Base-by-base conservation (phyloP, 2,888 invertebrate genomes). In the Diploptera punctata region DNA sequence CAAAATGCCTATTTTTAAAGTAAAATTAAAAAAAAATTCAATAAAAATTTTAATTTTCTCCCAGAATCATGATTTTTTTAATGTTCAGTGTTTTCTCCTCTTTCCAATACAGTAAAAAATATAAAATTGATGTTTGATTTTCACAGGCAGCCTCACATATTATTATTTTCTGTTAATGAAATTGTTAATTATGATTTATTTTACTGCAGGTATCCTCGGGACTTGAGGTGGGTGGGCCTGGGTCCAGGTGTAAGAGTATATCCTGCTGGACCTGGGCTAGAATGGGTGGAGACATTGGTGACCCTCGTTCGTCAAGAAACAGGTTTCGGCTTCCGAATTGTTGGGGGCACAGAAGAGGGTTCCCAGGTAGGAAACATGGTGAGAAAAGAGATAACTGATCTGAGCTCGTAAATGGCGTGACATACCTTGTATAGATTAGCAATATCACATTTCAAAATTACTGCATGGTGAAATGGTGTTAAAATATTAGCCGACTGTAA, bases 311-410 rank as follows among this genome's bases (percentile, higher is more conserved):
- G 97, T n/a, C 95, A 96, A 78, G 93, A 95, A 44, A 92, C 92
- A 71, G 99, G 99, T 1, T 99, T 99, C 85, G 99, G 99, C 9
- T 99, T 99, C 85, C 89, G 99, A 75, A 97, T 99, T 80, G 95
- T 99, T 38, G 99, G 99, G 24, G 99, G 99, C 49, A 96, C 96
- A 0, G 99, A 99, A 84, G 98, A 99, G 85, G 95, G 97, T 72
- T 96, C 97, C 76, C 93, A 97, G 84, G 96, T 91, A 83, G 80
- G 84, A 75, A 71, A 77, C 67, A 76, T 76, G 77, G 77, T 77
- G 77, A 77, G 77, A 75, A 71, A 31, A 65, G 65, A 65, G 43
- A 19, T 26, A 47, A 33, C 47, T 29, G n/a, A n/a, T 29, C 29
- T 4, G 13, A n/a, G 29, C 26, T 29, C n/a, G 29, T 57, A 57